Conservation (phyloP, 2,113 vertebrate genomes). For the Pterocles orientalis region DNA sequence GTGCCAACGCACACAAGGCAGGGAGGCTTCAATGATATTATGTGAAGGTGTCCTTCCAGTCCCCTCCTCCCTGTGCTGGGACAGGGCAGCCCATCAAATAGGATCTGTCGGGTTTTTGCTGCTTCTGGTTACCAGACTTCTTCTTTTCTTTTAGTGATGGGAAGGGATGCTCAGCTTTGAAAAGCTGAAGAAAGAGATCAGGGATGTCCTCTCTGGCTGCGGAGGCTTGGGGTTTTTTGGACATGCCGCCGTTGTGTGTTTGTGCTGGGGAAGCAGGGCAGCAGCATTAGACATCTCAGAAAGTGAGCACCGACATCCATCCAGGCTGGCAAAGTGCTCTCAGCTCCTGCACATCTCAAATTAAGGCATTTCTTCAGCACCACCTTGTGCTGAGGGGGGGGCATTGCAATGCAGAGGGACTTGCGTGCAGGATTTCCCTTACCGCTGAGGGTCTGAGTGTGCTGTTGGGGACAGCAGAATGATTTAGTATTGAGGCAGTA, state of each 20-base stretch:
- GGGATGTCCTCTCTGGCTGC: not conserved
- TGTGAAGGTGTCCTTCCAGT: not conserved
- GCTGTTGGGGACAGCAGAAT: not conserved
- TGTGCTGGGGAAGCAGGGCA: not conserved
- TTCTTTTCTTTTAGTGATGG: not conserved
- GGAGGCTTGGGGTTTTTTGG: not conserved
- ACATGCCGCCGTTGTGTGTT: not conserved
- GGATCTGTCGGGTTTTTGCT: not conserved
- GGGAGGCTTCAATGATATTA: not conserved
- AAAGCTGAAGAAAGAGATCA: not conserved
- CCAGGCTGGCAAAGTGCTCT: accelerated
- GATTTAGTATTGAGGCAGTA: not conserved
- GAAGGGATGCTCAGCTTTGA: not conserved
- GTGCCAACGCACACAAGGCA: not conserved
- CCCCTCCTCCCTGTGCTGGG: not conserved
- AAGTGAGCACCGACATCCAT: too few species aligned
- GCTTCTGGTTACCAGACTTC: not conserved
- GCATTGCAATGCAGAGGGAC: not conserved
- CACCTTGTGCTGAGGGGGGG: slow-evolving; percentile 2
- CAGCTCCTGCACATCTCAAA: not conserved
- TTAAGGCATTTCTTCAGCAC: slow-evolving; percentile 36
- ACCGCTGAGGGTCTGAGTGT: not conserved
- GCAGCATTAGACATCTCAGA: not conserved
- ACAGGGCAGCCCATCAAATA: not conserved
- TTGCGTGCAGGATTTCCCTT: not conserved